Evolutionary conservation across 2,797 vertebrate genomes (phyloP).

Genomic region (Cuniculus paca): DNA sequence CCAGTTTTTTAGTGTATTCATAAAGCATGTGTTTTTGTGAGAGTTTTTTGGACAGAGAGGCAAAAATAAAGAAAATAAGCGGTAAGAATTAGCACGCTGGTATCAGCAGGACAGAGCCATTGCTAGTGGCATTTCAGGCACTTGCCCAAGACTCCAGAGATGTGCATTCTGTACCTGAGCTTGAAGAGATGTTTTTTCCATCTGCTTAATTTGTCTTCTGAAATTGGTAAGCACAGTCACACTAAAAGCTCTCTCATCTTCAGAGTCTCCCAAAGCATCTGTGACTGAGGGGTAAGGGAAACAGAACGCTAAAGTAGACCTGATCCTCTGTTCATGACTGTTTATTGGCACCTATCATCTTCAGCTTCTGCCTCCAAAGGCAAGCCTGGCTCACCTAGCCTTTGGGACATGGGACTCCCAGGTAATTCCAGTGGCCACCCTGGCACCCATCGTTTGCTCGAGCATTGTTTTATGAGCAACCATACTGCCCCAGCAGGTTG

Average conservation of each 20-base stretch:
- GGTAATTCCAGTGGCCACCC: neutral
- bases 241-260: neutral
- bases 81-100: neutral
- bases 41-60: neutral
- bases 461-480: neutral
- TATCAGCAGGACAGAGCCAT: neutral
- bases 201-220: neutral
- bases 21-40: conserved; percentile 12
- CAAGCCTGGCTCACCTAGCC: neutral
- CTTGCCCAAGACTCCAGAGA: neutral
- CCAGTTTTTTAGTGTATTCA: conserved; percentile 34
- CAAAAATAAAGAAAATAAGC: conserved; percentile 16
- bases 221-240: neutral
- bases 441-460: neutral
- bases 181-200: neutral
- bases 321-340: neutral
- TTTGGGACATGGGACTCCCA: neutral
- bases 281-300: neutral
- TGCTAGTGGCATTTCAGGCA: neutral
- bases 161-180: neutral
- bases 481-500: neutral
- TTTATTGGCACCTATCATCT: neutral
- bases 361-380: conserved; percentile 35
- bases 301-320: neutral
- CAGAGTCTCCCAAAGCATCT: neutral